Conservation (phyloP, 2,797 vertebrate genomes). For the Cirrhinus molitorella region DNA sequence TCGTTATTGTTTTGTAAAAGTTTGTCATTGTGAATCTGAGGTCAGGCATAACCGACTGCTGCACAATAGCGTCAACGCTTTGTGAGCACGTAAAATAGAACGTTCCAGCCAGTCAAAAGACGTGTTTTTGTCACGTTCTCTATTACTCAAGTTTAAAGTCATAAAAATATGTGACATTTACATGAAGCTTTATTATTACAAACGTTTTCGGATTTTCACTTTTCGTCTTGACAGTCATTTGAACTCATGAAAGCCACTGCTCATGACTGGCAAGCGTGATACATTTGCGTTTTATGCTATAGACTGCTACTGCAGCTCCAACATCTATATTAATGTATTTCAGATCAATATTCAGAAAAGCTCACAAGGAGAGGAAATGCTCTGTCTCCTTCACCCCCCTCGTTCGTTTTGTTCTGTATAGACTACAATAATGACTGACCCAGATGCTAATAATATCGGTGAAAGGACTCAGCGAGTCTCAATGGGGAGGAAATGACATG, state of each 20-base stretch:
- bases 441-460: conserved; percentile 62
- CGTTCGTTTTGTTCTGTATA: conserved; percentile 80
- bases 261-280: not conserved
- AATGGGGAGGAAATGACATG: conserved; percentile 56
- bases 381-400: conserved; percentile 51
- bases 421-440: conserved; percentile 61
- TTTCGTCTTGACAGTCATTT: conserved; percentile 14
- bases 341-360: conserved; percentile 64
- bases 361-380: conserved; percentile 75
- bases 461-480: conserved; percentile 56
- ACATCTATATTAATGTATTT: conserved; percentile 65
- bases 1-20: conserved; percentile 51
- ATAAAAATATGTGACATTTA: conserved; percentile 78
- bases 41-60: conserved; percentile 78
- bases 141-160: conserved; percentile 75
- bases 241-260: conserved; percentile 13
- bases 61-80: conserved; percentile 79
- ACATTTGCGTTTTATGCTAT: not conserved
- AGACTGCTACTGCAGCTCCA: conserved; percentile 11
- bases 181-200: conserved; percentile 7
- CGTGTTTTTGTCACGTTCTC: conserved; percentile 69
- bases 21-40: conserved; percentile 81
- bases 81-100: conserved; percentile 79
- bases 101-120: conserved; percentile 71
- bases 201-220: conserved; percentile 14